Evolutionary conservation across 2,113 vertebrate genomes (phyloP).

Genomic region (Aleadryas rufinucha): DNA sequence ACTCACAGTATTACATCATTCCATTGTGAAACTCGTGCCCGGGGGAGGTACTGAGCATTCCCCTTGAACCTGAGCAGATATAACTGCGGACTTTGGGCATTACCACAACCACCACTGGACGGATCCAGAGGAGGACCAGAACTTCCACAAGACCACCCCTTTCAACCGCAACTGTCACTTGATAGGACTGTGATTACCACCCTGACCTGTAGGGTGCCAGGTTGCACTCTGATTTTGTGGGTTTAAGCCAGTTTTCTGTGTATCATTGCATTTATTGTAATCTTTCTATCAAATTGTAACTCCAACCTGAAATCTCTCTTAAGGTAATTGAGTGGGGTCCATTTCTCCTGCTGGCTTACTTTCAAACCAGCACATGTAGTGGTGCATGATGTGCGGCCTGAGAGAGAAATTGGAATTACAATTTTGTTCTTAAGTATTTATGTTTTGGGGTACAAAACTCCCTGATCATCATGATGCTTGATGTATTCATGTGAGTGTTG

Average conservation of each 20-base stretch:
- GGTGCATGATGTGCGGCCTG: fast-evolving
- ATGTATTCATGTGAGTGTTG: background rate
- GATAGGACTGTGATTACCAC: too few relatives aligned
- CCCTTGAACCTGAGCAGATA: background rate
- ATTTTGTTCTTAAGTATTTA: background rate
- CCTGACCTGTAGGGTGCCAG: background rate
- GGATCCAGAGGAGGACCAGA: background rate
- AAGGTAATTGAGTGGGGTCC: background rate
- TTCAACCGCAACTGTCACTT: background rate
- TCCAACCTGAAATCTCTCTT: background rate
- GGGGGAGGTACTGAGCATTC: background rate
- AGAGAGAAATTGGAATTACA: background rate
- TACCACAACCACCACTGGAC: background rate
- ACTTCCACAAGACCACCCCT: background rate
- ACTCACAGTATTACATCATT: background rate
- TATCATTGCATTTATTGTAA: background rate
- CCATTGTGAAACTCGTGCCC: background rate
- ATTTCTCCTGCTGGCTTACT: background rate
- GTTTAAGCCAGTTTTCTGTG: background rate
- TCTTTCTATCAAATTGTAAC: background rate
- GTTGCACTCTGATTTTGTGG: background rate
- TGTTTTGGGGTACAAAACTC: background rate
- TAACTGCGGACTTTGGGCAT: too few relatives aligned
- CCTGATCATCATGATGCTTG: too few relatives aligned
- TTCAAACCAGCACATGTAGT: background rate